A percentile compares a stretch with the other conserved stretches of the same genome.
phyloP scores from a whole-genome alignment of 2,888 invertebrate genomes.

The Philhelius pedissequus region DNA sequence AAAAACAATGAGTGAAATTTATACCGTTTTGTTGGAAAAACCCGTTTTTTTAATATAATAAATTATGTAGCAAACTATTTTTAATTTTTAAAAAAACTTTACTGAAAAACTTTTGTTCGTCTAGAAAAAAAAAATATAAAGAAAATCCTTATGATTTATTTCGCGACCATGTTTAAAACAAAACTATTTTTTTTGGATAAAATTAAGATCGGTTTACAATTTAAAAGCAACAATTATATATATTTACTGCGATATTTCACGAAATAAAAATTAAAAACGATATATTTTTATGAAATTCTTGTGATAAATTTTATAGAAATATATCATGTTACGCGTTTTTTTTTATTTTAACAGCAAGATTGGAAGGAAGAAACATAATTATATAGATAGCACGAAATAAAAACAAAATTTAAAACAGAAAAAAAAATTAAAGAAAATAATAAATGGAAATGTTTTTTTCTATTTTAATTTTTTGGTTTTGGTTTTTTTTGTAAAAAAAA shows the following conservation, averaged over 20 bases:
- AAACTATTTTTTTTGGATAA: background rate
- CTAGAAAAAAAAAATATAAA: slow-evolving; percentile 52
- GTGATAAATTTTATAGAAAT: slow-evolving; percentile 31
- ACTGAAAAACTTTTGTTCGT: slow-evolving; percentile 32
- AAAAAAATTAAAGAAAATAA: slow-evolving; percentile 55
- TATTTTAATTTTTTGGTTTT: slow-evolving; percentile 62
- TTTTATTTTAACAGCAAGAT: slow-evolving; percentile 66
- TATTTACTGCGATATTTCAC: background rate
- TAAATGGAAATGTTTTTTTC: slow-evolving; percentile 69
- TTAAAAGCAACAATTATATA: background rate
- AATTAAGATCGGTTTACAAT: slow-evolving; percentile 17
- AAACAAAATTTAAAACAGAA: slow-evolving; percentile 64
- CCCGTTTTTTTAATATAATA: slow-evolving; percentile 2
- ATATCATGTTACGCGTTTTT: slow-evolving; percentile 63
- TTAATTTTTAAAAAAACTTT: slow-evolving; percentile 12
- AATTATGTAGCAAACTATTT: background rate
- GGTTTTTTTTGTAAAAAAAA: slow-evolving; percentile 76
- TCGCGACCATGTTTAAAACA: slow-evolving; percentile 15
- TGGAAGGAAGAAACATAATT: slow-evolving; percentile 64
- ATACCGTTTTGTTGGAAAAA: slow-evolving; percentile 45
- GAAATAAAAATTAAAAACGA: background rate
- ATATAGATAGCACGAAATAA: slow-evolving; percentile 37
- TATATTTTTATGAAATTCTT: slow-evolving; percentile 56
- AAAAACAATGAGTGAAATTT: slow-evolving; percentile 59
- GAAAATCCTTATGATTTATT: slow-evolving; percentile 6